These are phyloP conservation scores for Orientallactaga sibirica DNA, from an alignment of 2,797 vertebrate genomes.

Conservation along the genomic window DNA sequence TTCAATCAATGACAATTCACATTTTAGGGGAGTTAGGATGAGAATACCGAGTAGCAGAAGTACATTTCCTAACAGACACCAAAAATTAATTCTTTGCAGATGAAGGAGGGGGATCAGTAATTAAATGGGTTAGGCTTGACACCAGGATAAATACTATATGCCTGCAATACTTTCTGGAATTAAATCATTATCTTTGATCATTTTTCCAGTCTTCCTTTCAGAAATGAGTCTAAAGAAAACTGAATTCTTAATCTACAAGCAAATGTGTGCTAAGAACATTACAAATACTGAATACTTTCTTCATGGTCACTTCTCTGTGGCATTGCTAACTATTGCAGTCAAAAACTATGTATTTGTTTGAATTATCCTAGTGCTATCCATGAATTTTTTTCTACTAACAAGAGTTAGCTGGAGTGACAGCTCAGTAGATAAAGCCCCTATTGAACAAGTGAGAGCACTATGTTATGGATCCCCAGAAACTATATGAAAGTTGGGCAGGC, in stretches of 20 bases:
- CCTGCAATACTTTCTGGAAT: neutral
- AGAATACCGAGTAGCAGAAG: neutral
- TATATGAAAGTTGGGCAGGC: too few species aligned
- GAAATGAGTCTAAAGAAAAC: neutral
- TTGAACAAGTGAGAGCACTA: too few species aligned
- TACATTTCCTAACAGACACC: neutral
- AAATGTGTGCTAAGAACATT: neutral
- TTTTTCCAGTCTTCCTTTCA: neutral
- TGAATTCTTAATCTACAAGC: neutral
- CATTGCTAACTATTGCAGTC: neutral
- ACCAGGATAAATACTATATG: neutral
- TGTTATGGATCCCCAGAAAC: too few species aligned
- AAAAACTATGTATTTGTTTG: neutral
- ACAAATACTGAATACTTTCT: neutral
- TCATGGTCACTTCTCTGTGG: neutral
- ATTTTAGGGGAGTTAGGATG: constrained; percentile 30
- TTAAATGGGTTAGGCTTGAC: neutral
- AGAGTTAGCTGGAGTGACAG: too few species aligned
- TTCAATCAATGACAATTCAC: constrained; percentile 71
- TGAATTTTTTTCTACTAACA: neutral
- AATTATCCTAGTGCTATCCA: neutral
- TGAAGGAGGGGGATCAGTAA: constrained; percentile 29
- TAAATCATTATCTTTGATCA: constrained; percentile 37
- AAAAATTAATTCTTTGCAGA: constrained; percentile 63
- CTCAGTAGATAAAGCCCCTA: too few species aligned